A percentile compares a stretch with the other conserved stretches of the same genome.
Evolutionary conservation across 2,113 vertebrate species (phyloP).

Genomic region (Rissa tridactyla): DNA sequence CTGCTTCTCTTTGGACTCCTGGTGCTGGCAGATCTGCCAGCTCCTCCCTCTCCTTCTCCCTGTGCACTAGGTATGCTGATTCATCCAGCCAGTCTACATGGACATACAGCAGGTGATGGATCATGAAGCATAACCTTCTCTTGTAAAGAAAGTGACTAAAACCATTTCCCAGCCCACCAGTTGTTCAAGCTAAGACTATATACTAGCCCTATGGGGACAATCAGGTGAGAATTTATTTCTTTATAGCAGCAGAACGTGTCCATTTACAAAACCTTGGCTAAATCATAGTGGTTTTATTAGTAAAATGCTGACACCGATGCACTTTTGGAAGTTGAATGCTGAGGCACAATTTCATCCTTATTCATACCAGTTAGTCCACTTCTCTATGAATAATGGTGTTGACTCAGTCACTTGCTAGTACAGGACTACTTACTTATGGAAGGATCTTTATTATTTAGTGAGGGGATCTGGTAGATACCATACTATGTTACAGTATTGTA

Average conservation of each 20-base stretch:
- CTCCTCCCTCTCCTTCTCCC: background rate
- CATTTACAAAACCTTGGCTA: background rate
- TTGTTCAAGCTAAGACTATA: background rate
- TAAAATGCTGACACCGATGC: background rate
- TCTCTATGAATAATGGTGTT: background rate
- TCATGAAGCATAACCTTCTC: accelerated
- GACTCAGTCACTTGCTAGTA: background rate
- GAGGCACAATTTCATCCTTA: background rate
- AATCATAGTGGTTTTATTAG: background rate
- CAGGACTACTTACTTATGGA: background rate
- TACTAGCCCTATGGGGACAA: background rate
- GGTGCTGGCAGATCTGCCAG: background rate
- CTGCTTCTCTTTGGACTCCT: background rate
- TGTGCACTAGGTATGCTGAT: background rate
- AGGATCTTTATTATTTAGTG: background rate
- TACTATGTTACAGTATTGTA: background rate
- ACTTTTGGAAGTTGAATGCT: background rate
- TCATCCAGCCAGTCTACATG: background rate
- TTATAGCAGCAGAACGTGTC: background rate
- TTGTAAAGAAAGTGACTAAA: background rate
- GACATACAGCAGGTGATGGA: background rate
- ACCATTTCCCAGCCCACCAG: background rate
- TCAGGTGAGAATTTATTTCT: background rate
- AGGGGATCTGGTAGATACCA: background rate
- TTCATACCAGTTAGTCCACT: background rate